Conservation (phyloP, 92 coral and sea anemone species). For the Diadumene lineata region DNA sequence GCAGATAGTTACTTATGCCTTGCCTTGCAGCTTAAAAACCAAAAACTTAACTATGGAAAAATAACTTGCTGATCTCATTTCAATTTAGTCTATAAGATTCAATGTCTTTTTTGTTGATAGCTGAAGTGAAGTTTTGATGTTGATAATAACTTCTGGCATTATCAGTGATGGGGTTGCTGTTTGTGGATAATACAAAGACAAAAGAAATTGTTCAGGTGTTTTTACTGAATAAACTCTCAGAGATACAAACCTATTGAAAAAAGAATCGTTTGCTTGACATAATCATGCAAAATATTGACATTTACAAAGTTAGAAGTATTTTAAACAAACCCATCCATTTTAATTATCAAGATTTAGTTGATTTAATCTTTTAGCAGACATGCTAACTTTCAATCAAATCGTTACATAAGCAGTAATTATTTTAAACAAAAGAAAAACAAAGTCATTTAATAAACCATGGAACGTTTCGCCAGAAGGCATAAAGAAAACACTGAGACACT, state of each 20-base stretch:
- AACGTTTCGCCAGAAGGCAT: conserved; percentile 26
- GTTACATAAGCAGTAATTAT: conserved; percentile 6
- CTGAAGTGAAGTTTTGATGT: background rate
- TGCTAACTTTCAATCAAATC: conserved; percentile 7
- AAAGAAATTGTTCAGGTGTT: conserved; percentile 30
- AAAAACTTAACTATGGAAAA: conserved; percentile 32
- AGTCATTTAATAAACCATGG: conserved; percentile 8
- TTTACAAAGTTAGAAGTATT: conserved; percentile 8
- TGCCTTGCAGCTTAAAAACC: conserved; percentile 28
- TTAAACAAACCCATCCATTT: conserved; percentile 4
- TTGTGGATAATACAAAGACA: conserved; percentile 34
- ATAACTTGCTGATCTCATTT: conserved; percentile 1
- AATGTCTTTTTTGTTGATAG: too few relatives aligned
- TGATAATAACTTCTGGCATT: conserved; percentile 28
- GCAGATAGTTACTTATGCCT: conserved; percentile 15
- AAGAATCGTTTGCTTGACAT: conserved; percentile 25
- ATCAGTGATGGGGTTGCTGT: conserved; percentile 14
- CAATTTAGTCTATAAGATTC: too few relatives aligned
- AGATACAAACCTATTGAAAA: conserved; percentile 14
- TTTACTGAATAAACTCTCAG: conserved; percentile 31
- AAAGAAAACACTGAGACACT: conserved; percentile 21
- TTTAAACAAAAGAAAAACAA: conserved; percentile 30
- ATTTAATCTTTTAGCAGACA: conserved; percentile 10
- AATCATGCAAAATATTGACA: conserved; percentile 15
- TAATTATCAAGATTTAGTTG: conserved; percentile 7